These are phyloP conservation scores for Heliconius erato DNA, from an alignment of 2,888 invertebrate species.

Conservation along the genomic window DNA sequence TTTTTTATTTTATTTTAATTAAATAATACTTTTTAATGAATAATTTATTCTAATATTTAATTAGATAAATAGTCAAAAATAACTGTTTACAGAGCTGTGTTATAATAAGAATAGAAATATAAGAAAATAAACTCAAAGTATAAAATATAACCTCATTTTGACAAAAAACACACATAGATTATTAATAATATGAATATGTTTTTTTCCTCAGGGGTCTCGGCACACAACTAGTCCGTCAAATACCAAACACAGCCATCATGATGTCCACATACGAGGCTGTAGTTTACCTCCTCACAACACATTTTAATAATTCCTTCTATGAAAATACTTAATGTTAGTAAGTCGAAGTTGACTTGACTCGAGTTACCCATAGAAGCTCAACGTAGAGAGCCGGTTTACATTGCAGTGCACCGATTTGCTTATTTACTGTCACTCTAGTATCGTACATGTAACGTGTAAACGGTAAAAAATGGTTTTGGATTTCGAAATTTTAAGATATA, in stretches of 20 bases:
- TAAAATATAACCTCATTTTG: background rate
- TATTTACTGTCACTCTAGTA: constrained; percentile 2
- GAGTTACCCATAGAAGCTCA: constrained; percentile 49
- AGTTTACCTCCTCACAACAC: constrained; percentile 92
- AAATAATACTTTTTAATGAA: too few species aligned
- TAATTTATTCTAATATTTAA: too few species aligned
- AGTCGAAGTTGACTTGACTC: background rate
- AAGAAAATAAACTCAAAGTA: too few species aligned
- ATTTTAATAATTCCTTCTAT: constrained; percentile 89
- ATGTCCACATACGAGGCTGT: constrained; percentile 99
- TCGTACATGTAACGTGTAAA: constrained; percentile 10
- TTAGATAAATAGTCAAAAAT: too few species aligned
- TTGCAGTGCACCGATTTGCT: constrained; percentile 19
- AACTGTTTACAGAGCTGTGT: too few species aligned
- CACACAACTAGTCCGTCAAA: constrained; percentile 98
- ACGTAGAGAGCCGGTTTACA: constrained; percentile 26
- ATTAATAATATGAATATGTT: constrained; percentile 17
- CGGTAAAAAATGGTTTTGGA: background rate
- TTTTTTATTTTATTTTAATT: too few species aligned
- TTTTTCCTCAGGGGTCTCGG: constrained; percentile 90
- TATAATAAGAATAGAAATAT: too few species aligned
- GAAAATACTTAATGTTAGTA: constrained; percentile 76
- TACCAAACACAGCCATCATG: constrained; percentile 99
- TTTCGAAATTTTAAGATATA: background rate
- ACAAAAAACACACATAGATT: too few species aligned